Evolutionary conservation across 2,888 invertebrate genomes (phyloP).

Genomic region (Dasysyrphus tricinctus): DNA sequence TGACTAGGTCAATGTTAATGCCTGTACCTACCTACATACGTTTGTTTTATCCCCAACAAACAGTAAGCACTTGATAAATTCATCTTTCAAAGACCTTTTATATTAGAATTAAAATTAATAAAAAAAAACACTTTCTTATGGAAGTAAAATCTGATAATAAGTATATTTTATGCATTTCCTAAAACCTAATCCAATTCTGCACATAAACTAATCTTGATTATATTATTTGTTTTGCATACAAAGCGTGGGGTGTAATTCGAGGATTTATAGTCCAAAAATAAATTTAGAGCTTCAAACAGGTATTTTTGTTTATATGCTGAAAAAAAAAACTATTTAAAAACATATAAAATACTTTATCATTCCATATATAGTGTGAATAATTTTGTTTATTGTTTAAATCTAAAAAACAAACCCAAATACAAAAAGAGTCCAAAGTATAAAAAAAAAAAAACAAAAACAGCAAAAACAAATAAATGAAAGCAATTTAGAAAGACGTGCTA

Average conservation of each 20-base stretch:
- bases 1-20: too few relatives aligned
- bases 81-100: too few relatives aligned
- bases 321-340: neutral
- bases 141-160: too few relatives aligned
- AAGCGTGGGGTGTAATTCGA: neutral
- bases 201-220: neutral
- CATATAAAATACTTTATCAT: neutral
- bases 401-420: slow-evolving; percentile 4
- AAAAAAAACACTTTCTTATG: too few relatives aligned
- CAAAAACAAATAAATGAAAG: slow-evolving; percentile 6
- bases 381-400: slow-evolving; percentile 14
- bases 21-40: too few relatives aligned
- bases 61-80: too few relatives aligned
- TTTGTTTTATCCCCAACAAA: too few relatives aligned
- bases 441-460: neutral
- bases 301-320: neutral
- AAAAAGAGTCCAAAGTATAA: neutral
- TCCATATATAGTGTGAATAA: slow-evolving; percentile 17
- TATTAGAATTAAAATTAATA: too few relatives aligned
- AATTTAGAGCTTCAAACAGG: neutral
- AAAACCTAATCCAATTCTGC: neutral
- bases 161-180: neutral
- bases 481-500: slow-evolving; percentile 32
- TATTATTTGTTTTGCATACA: slow-evolving; percentile 2
- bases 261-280: neutral